Conservation (phyloP, 2,888 invertebrate genomes). For the Coremacera marginata region DNA sequence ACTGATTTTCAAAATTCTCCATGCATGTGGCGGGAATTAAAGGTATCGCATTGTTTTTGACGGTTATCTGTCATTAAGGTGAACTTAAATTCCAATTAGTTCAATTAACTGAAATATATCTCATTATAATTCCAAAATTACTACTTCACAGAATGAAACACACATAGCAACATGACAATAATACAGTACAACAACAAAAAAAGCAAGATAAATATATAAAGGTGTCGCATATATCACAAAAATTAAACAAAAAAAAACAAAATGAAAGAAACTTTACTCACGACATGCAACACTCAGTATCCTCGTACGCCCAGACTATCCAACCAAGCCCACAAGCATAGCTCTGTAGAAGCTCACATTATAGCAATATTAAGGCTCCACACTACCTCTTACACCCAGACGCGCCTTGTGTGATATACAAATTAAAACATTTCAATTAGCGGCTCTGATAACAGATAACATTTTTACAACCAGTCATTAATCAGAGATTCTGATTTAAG, state of each 20-base stretch:
- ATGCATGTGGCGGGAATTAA: background rate
- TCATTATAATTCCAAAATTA: constrained; percentile 14
- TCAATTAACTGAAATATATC: constrained; percentile 27
- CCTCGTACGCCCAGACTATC: background rate
- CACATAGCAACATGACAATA: background rate
- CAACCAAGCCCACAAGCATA: background rate
- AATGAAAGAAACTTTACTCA: background rate
- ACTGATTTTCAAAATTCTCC: no score
- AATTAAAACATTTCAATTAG: constrained; percentile 37
- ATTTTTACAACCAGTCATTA: constrained; percentile 32
- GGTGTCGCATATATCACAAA: background rate
- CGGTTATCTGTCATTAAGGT: constrained; percentile 5
- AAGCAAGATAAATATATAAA: background rate
- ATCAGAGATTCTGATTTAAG: constrained; percentile 30
- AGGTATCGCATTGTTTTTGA: background rate
- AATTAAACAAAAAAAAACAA: background rate
- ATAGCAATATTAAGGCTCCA: background rate
- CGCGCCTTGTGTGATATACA: constrained; percentile 13
- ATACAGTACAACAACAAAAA: background rate
- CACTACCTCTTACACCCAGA: background rate
- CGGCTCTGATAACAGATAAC: constrained; percentile 30
- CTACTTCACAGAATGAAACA: background rate
- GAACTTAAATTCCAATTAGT: constrained; percentile 16
- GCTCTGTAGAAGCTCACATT: background rate
- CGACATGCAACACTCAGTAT: constrained; percentile 18